Evolutionary conservation across 2,797 vertebrate species (phyloP), one percentile per base, ranked within the genome.

Genomic region (Lagorchestes hirsutus): DNA sequence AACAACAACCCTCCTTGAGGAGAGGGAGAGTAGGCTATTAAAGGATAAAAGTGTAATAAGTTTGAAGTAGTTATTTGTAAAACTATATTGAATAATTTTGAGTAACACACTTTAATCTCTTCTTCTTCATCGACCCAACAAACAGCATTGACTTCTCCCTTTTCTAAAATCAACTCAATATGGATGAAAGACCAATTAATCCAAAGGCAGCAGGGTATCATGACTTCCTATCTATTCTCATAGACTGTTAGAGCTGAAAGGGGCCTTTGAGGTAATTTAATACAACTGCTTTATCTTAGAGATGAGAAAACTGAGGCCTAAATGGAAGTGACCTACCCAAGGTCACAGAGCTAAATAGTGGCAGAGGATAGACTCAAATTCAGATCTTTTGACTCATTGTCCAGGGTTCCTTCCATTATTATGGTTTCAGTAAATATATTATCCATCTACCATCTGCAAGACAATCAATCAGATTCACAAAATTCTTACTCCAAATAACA

Each of bases 121-220:
- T 59, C 59, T 96, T 59, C 90, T 94, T 97, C 56, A 29, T 82
- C 22, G 10, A 31, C 4, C 74, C 40, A 46, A 24, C 1, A 46
- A 82, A 82, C 4, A 82, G 40, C 74, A 46, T 27, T 82, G 40
- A 93, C 54, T 91, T 3, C 6, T 74, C 40, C 22, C 55, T 55
- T 62, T 46, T 31, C 58, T 55, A 93, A 93, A 96, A 92, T 56
- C 22, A 96, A 16, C 50, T 90, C 55, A 56, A 93, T 3, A 2
- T 56, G 67, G n/a, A 92, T 93, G 56, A 46, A 56, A 94, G 93
- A 62, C 6, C n/a, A 96, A 58, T 57, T 92, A 55, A 46, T 14
- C 8, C 54, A 29, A 93, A 58, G 74, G 87, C 22, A 90, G 22
- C 4, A 95, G 58, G 59, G 13, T 28, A 74, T 90, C 54, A 55